A percentile compares a stretch with the other conserved stretches of the same genome.
These are phyloP conservation scores for human (Homo sapiens) DNA, from an alignment of 2,113 vertebrate genomes.

Conservation along the genomic window GRCh38 chr9:20963501-20964000, in stretches of 20 bases:
- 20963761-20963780: not conserved
- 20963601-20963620: not conserved
- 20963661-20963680: not conserved
- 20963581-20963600: not conserved
- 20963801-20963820: not conserved
- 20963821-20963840: not conserved
- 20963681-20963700: not conserved
- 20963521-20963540: not conserved
- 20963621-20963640: not conserved
- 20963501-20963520: slow-evolving; percentile 29
- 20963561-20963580: not conserved
- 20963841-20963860: not conserved
- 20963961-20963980: not conserved
- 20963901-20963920: not conserved
- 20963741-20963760: not conserved
- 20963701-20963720: not conserved
- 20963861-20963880: not conserved
- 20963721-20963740: not conserved
- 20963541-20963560: not conserved
- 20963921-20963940: not conserved
- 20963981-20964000: not conserved
- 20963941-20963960: not conserved
- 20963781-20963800: not conserved
- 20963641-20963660: not conserved
- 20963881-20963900: not conserved